Conservation (phyloP, 2,888 invertebrate species). For the Rhingia campestris region DNA sequence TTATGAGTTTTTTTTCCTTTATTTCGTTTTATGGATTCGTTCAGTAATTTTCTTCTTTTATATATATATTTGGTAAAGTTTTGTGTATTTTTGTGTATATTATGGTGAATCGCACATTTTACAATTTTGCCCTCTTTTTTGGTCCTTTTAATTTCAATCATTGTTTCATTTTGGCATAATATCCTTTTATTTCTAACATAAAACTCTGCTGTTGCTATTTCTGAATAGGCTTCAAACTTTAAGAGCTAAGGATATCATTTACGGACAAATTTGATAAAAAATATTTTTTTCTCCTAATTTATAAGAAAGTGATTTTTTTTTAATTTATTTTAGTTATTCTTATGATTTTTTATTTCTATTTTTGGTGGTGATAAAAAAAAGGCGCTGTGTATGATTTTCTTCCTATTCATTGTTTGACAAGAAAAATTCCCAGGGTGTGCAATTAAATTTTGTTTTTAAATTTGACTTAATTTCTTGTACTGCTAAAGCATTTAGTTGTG, state of each 20-base stretch:
- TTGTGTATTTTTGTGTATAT: constrained; percentile 64
- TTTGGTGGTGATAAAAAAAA: not conserved
- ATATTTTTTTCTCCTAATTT: not conserved
- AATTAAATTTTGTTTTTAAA: not conserved
- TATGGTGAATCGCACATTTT: constrained; percentile 69
- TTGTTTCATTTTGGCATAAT: constrained; percentile 53
- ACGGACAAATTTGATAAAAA: constrained; percentile 6
- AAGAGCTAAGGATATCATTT: constrained; percentile 1
- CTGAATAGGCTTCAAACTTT: constrained; percentile 27
- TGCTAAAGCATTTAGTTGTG: constrained; percentile 15
- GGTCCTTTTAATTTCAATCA: constrained; percentile 29
- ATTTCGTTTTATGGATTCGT: constrained; percentile 68
- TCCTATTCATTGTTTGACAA: too few relatives aligned
- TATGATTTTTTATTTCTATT: not conserved
- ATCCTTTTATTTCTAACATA: constrained; percentile 37
- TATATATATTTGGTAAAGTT: constrained; percentile 59
- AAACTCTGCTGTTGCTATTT: constrained; percentile 42
- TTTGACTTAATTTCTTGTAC: not conserved
- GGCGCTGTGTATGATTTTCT: too few relatives aligned
- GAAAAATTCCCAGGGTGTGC: constrained; percentile 7
- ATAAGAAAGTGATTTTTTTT: not conserved
- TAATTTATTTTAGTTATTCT: not conserved
- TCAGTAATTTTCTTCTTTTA: constrained; percentile 71
- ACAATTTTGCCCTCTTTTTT: constrained; percentile 61
- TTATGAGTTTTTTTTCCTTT: constrained; percentile 68